Conservation (phyloP, 2,888 invertebrate species). For the Chouioia cunea region DNA sequence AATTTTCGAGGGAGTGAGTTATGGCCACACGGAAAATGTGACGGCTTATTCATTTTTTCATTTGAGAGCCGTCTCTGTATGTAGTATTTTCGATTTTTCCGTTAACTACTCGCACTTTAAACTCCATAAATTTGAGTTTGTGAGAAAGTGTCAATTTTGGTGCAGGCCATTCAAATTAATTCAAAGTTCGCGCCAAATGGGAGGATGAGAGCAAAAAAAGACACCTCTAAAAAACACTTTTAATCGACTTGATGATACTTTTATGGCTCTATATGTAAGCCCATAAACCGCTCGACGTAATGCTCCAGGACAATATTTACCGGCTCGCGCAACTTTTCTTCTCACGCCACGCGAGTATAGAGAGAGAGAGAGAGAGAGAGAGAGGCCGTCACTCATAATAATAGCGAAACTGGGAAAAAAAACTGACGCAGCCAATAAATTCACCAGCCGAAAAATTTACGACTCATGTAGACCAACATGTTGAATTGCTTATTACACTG, state of each 20-base stretch:
- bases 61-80: neutral
- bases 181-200: too few relatives aligned
- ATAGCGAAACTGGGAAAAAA: conserved; percentile 1
- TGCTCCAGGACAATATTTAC: conserved; percentile 22
- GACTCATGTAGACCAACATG: neutral
- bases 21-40: neutral
- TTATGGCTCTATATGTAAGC: conserved; percentile 4
- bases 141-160: too few relatives aligned
- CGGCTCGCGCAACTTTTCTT: conserved; percentile 13
- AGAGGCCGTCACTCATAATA: conserved; percentile 8
- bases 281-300: conserved; percentile 8
- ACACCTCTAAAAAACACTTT: neutral
- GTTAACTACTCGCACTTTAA: too few relatives aligned
- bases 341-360: conserved; percentile 23
- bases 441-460: neutral
- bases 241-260: conserved; percentile 6
- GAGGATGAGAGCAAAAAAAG: too few relatives aligned
- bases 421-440: conserved; percentile 27
- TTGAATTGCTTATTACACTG: conserved; percentile 18
- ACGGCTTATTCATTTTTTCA: conserved; percentile 12
- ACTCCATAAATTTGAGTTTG: too few relatives aligned
- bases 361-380: neutral
- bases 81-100: too few relatives aligned
- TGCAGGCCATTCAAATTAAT: too few relatives aligned
- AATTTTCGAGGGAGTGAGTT: conserved; percentile 10